Evolutionary conservation across 2,888 invertebrate species (phyloP).

Genomic region (Pyrgus malvae): DNA sequence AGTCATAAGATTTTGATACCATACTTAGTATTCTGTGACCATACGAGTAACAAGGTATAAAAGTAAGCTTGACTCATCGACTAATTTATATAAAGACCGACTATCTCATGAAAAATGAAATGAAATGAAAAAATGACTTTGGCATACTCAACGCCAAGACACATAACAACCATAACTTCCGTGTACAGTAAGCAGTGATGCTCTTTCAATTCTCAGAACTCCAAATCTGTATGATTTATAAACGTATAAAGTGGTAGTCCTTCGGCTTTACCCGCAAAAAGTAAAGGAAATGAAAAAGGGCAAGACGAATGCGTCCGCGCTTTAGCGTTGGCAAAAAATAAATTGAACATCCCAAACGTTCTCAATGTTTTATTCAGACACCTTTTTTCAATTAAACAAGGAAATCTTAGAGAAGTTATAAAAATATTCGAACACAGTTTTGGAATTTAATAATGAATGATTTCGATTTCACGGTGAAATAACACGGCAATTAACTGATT

Average conservation of each 20-base stretch:
- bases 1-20: too few relatives aligned
- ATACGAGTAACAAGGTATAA: too few relatives aligned
- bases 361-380: slow-evolving; percentile 14
- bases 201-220: slow-evolving; percentile 9
- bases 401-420: not conserved
- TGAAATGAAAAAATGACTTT: too few relatives aligned
- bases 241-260: slow-evolving; percentile 21
- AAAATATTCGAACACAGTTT: too few relatives aligned
- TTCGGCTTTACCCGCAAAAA: slow-evolving; percentile 32
- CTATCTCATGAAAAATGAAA: too few relatives aligned
- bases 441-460: too few relatives aligned
- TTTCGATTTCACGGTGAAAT: too few relatives aligned
- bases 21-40: too few relatives aligned
- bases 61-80: too few relatives aligned
- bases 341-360: slow-evolving; percentile 5
- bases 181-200: slow-evolving; percentile 4
- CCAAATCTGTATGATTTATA: slow-evolving; percentile 42
- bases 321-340: slow-evolving; percentile 25
- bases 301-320: slow-evolving; percentile 32
- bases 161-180: not conserved
- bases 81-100: too few relatives aligned
- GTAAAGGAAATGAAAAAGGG: slow-evolving; percentile 36
- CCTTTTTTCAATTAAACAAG: slow-evolving; percentile 17
- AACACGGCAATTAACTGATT: too few relatives aligned
- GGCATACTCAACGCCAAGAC: too few relatives aligned